Base-by-base conservation (phyloP, 2,888 invertebrate genomes). In the Strigamia transsilvanica region DNA sequence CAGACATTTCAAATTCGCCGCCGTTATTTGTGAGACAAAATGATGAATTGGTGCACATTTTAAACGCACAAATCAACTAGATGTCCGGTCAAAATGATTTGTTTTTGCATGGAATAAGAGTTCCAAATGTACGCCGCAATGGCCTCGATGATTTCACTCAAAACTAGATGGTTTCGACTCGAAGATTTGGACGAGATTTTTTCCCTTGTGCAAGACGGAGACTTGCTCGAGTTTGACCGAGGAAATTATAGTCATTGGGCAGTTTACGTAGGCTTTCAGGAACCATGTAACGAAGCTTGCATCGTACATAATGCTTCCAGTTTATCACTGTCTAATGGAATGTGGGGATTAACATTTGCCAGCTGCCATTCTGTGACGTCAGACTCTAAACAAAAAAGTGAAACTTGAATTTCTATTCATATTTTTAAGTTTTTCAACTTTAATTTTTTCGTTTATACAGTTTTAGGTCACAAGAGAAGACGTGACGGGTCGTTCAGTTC, bases 171-270 rank as follows among this genome's bases (percentile, higher is more conserved):
- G 61, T 61, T 23, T 18, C n/a, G 61, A 61, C 23, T 1, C 18
- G 61, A 61, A 10, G 61, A 61, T 12, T 9, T 61, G 0, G 23
- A 61, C 61, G 61, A 61, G 61, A 61, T 61, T 61, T 23, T 61
- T 23, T 61, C 61, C 23, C 10, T 61, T 10, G 21, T 23, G 12
- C 61, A 80, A 80, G 42, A 41, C 5, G 80, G 80, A 41, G 80
- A 80, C 46, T 41, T 80, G 42, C 41, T 80, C 12, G 80, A 80
- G 41, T 80, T 80, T 46, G 46, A 80, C 18, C 41, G 80, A 46
- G 46, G 80, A 27, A 41, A 41, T 80, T 80, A 80, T n/a, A 42
- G 42, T 27, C 80, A 80, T 46, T 80, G 80, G 80, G 80, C 80
- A 5, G 80, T 80, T 6, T 80, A 41, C 42, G 80, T 80, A 10